Percentiles rank a stretch among this genome's conserved stretches.
Evolutionary conservation across 1,140 invertebrate species (phyloP).

Genomic region (Wiebesia pumilae): DNA sequence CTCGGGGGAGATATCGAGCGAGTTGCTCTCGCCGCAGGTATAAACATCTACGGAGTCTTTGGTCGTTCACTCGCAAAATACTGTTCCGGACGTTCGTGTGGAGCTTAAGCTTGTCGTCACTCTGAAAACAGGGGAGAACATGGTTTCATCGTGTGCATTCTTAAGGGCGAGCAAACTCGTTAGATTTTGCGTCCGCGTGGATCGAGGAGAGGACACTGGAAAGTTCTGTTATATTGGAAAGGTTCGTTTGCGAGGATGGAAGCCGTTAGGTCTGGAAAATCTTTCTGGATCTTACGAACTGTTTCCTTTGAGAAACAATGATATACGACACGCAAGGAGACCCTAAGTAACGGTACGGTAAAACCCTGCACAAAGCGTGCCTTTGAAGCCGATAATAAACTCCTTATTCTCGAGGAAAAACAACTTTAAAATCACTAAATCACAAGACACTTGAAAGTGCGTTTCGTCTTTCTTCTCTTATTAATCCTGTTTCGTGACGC

Average conservation of each 20-base stretch:
- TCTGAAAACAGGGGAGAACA: conserved; percentile 52
- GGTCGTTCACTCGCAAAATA: conserved; percentile 64
- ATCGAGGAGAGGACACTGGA: not conserved
- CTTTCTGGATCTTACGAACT: not conserved
- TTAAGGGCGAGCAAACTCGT: not conserved
- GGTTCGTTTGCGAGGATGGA: not conserved
- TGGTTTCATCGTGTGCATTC: conserved; percentile 1
- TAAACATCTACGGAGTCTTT: conserved; percentile 59
- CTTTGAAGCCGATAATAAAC: conserved; percentile 6
- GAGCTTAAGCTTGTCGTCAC: conserved; percentile 53
- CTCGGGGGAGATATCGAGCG: not conserved
- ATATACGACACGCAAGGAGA: not conserved
- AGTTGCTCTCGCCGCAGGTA: conserved; percentile 37
- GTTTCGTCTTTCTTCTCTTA: not conserved
- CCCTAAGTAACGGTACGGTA: not conserved
- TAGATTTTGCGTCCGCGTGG: not conserved
- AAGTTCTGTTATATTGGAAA: not conserved
- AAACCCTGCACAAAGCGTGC: not conserved
- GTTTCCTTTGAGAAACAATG: conserved; percentile 13
- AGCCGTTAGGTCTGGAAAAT: not conserved
- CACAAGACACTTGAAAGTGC: not conserved
- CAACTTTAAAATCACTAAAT: not conserved
- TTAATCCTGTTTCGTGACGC: too few relatives aligned
- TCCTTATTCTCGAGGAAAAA: conserved; percentile 6
- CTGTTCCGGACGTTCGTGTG: conserved; percentile 57